These are phyloP conservation scores for Thalpophila matura DNA, from an alignment of 2,888 invertebrate genomes.

Conservation along the genomic window DNA sequence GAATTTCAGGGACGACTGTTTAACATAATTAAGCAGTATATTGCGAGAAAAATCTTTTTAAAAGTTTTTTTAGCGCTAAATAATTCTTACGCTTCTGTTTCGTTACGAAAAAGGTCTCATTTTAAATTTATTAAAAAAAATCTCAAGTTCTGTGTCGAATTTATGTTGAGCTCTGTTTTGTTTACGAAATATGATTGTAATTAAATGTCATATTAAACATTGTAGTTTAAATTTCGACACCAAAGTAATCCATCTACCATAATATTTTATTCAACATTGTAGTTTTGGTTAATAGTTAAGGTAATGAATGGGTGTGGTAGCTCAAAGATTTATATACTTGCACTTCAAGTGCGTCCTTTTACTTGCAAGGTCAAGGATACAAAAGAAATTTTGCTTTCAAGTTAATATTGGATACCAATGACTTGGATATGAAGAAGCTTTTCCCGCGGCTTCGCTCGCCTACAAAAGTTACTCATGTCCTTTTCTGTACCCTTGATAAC, in stretches of 20 bases:
- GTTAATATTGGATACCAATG: too few species aligned
- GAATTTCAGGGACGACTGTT: conserved; percentile 58
- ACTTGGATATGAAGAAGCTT: too few species aligned
- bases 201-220: background rate
- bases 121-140: conserved; percentile 42
- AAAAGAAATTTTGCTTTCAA: too few species aligned
- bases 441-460: too few species aligned
- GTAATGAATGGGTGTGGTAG: too few species aligned
- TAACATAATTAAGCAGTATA: conserved; percentile 66
- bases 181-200: conserved; percentile 9
- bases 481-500: too few species aligned
- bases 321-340: too few species aligned
- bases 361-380: too few species aligned
- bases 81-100: conserved; percentile 49
- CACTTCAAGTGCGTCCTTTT: too few species aligned
- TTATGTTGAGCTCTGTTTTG: conserved; percentile 20
- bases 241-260: background rate
- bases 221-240: background rate
- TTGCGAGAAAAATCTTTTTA: conserved; percentile 50
- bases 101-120: conserved; percentile 41
- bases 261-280: conserved; percentile 9
- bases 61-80: conserved; percentile 49
- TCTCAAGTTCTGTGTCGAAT: conserved; percentile 16
- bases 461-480: too few species aligned
- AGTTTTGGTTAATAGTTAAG: too few species aligned